Evolutionary conservation across 1,140 invertebrate species (phyloP).

Genomic region (Pogonognathellus flavescens): DNA sequence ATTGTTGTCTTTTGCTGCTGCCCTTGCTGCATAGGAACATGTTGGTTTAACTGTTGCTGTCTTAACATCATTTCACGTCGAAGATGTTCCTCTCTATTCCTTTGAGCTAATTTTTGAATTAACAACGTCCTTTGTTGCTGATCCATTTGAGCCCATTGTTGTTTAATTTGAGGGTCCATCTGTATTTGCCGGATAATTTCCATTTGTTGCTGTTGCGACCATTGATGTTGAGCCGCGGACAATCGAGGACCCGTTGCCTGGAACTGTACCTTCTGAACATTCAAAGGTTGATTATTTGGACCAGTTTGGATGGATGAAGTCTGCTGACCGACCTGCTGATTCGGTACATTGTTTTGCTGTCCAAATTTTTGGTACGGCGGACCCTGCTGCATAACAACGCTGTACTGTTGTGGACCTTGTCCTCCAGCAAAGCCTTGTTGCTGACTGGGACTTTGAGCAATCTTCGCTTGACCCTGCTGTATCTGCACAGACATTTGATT

Average conservation of each 20-base stretch:
- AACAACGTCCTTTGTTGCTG: constrained; percentile 58
- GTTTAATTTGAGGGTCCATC: constrained; percentile 63
- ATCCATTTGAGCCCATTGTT: constrained; percentile 65
- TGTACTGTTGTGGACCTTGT: constrained; percentile 53
- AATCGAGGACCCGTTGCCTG: constrained; percentile 34
- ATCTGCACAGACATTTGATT: constrained; percentile 32
- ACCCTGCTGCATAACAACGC: constrained; percentile 54
- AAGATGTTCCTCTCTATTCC: constrained; percentile 65
- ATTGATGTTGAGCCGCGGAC: constrained; percentile 36
- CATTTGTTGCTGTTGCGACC: constrained; percentile 59
- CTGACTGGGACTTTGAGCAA: neutral
- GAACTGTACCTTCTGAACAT: constrained; percentile 27
- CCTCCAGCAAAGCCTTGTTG: constrained; percentile 24
- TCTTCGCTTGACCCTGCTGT: constrained; percentile 36
- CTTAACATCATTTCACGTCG: constrained; percentile 59
- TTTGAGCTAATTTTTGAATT: constrained; percentile 63
- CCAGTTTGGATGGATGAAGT: constrained; percentile 27
- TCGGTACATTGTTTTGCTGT: neutral
- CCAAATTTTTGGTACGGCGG: constrained; percentile 26
- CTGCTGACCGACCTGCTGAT: constrained; percentile 29
- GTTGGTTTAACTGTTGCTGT: constrained; percentile 56
- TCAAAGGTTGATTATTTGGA: neutral
- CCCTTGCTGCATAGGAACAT: constrained; percentile 27
- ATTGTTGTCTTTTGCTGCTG: constrained; percentile 36
- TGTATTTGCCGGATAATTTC: constrained; percentile 65